phyloP scores from a whole-genome alignment of 2,113 vertebrate species.

The Tetrao urogallus region DNA sequence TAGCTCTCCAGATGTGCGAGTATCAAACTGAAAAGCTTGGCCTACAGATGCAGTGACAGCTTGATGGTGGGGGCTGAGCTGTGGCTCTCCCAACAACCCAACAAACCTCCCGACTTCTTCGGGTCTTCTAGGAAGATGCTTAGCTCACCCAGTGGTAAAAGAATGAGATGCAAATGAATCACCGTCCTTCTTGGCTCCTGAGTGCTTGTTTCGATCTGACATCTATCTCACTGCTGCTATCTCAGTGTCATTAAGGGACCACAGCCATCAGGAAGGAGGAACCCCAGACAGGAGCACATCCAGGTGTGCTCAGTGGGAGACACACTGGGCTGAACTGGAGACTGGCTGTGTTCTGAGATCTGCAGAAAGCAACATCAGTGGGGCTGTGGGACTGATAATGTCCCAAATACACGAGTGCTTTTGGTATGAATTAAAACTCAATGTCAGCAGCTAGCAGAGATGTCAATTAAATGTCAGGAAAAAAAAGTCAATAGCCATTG shows the following conservation, averaged over 20 bases:
- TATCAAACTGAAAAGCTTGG: not conserved
- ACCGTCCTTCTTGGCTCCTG: not conserved
- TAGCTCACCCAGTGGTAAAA: not conserved
- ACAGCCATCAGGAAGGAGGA: not conserved
- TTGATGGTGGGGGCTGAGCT: not conserved
- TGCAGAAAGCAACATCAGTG: not conserved
- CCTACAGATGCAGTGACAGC: accelerated
- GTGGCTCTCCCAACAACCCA: not conserved
- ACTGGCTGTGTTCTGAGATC: not conserved
- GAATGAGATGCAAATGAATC: not conserved
- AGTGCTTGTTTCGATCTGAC: not conserved
- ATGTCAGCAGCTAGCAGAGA: not conserved
- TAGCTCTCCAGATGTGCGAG: not conserved
- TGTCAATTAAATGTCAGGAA: not conserved
- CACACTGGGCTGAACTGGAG: not conserved
- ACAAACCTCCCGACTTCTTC: not conserved
- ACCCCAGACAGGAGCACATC: not conserved
- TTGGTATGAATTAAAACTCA: not conserved
- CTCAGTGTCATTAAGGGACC: not conserved
- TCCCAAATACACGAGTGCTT: not conserved
- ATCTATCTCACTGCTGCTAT: not conserved
- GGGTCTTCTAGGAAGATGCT: not conserved
- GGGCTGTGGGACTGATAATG: not conserved
- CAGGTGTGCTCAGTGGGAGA: not conserved
- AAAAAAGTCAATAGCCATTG: not conserved